Percentiles rank a stretch among this genome's conserved stretches.
Conservation (phyloP, 1,140 invertebrate species). For the Artemia franciscana region DNA sequence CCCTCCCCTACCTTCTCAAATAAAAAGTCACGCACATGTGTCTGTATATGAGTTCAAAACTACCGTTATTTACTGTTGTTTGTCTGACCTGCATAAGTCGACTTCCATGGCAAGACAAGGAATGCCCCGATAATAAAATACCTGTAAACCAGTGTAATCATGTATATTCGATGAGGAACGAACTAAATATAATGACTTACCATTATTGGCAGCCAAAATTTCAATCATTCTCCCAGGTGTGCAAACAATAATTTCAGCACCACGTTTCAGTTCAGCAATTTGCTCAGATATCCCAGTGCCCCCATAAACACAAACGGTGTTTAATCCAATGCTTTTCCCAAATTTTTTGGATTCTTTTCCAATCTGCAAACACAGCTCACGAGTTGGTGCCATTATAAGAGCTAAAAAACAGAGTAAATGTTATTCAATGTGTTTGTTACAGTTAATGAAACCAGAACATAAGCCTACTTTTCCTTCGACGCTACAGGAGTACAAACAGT, state of each 20-base stretch:
- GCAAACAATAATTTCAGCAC: constrained; percentile 95
- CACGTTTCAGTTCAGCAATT: constrained; percentile 91
- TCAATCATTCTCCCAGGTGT: constrained; percentile 99
- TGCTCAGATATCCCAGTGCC: constrained; percentile 91
- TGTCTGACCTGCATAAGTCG: no score
- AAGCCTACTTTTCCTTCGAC: no score
- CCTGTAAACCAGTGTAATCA: constrained; percentile 1
- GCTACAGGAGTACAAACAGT: no score
- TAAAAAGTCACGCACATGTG: no score
- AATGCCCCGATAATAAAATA: no score
- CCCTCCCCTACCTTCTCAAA: no score
- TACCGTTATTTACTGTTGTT: no score
- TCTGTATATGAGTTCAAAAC: no score
- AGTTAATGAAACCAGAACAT: not conserved
- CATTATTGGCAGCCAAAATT: constrained; percentile 93
- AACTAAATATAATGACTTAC: constrained; percentile 21
- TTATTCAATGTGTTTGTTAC: not conserved
- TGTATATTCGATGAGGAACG: not conserved
- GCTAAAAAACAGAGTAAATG: constrained; percentile 20
- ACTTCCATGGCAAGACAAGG: no score
- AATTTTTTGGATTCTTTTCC: constrained; percentile 92
- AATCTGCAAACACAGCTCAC: constrained; percentile 97
- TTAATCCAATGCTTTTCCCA: constrained; percentile 58
- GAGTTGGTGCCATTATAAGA: constrained; percentile 91
- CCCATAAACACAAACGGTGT: constrained; percentile 91